These are phyloP conservation scores for Tethea ocularis DNA, from an alignment of 2,888 invertebrate genomes.

Conservation along the genomic window DNA sequence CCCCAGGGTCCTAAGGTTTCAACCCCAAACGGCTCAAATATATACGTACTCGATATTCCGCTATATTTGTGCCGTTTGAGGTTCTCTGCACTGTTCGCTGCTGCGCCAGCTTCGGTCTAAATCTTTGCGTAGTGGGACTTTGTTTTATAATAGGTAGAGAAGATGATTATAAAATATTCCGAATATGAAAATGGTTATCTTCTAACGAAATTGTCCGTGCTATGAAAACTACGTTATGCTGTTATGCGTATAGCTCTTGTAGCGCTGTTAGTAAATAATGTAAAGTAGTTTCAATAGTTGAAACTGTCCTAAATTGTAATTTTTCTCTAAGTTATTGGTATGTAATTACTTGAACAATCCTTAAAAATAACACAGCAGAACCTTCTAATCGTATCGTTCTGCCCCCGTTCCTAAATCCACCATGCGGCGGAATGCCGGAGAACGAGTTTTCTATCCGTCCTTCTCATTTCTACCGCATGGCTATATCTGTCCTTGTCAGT, in stretches of 20 bases:
- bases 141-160: too few relatives aligned
- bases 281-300: slow-evolving; percentile 17
- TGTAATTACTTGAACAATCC: slow-evolving; percentile 60
- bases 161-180: neutral
- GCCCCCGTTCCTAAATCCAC: slow-evolving; percentile 84
- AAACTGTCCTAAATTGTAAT: slow-evolving; percentile 44
- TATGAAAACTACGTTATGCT: too few relatives aligned
- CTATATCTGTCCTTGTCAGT: slow-evolving; percentile 72
- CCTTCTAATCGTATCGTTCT: slow-evolving; percentile 80
- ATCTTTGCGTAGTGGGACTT: too few relatives aligned
- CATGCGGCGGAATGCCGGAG: slow-evolving; percentile 81
- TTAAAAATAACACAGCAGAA: slow-evolving; percentile 76
- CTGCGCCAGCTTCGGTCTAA: too few relatives aligned
- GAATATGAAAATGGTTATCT: neutral
- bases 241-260: too few relatives aligned
- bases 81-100: too few relatives aligned
- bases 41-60: too few relatives aligned
- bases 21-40: too few relatives aligned
- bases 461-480: slow-evolving; percentile 66
- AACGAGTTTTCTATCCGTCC: slow-evolving; percentile 81
- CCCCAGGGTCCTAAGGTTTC: too few relatives aligned
- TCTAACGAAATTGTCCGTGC: neutral
- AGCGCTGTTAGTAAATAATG: too few relatives aligned
- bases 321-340: slow-evolving; percentile 60
- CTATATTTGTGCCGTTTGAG: too few relatives aligned